A percentile compares a stretch with the other conserved stretches of the same genome.
phyloP scores from a whole-genome alignment of 2,888 invertebrate species.

The Heliconius sara region DNA sequence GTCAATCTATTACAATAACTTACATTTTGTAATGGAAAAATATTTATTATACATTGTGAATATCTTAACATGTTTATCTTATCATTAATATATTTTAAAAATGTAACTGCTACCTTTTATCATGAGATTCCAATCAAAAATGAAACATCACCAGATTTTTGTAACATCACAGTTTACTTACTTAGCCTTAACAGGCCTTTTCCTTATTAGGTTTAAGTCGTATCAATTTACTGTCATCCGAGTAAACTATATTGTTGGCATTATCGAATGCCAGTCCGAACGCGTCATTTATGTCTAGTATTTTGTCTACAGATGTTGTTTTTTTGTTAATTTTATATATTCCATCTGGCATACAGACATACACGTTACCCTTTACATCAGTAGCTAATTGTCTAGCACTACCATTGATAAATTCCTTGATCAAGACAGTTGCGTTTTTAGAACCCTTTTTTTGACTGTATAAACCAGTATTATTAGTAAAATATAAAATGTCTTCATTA shows the following conservation, averaged over 20 bases:
- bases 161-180: conserved; percentile 34
- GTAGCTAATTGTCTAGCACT: conserved; percentile 63
- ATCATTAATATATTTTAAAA: background rate
- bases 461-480: conserved; percentile 66
- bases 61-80: background rate
- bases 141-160: conserved; percentile 24
- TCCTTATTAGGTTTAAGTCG: conserved; percentile 49
- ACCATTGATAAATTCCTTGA: conserved; percentile 49
- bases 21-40: no score
- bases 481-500: conserved; percentile 62
- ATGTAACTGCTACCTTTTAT: conserved; percentile 16
- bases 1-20: no score
- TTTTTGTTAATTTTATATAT: conserved; percentile 61
- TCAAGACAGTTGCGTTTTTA: conserved; percentile 56
- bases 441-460: conserved; percentile 65
- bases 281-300: conserved; percentile 60
- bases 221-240: conserved; percentile 59
- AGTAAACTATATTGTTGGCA: conserved; percentile 67
- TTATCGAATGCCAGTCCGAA: conserved; percentile 72
- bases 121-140: conserved; percentile 25
- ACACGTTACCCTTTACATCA: conserved; percentile 62
- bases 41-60: no score
- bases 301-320: conserved; percentile 53
- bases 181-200: conserved; percentile 45
- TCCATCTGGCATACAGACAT: conserved; percentile 62